These are phyloP conservation scores for Oeneis ivallda DNA, from an alignment of 2,888 invertebrate species.

Conservation along the genomic window DNA sequence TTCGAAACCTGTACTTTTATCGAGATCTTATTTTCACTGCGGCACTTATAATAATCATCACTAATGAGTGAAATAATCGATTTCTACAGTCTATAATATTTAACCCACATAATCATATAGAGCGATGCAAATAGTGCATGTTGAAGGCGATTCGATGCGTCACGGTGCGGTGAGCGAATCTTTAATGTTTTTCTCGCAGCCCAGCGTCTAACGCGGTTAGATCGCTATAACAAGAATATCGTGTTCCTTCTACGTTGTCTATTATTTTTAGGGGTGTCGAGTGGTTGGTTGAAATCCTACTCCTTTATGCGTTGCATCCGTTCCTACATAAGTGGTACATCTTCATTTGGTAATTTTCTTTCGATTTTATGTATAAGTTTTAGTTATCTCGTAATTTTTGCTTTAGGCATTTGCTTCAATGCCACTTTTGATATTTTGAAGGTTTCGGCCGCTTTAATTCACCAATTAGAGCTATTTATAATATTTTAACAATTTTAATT, in stretches of 20 bases:
- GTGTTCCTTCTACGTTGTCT: conserved; percentile 54
- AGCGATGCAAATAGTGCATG: conserved; percentile 23
- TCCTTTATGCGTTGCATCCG: conserved; percentile 2
- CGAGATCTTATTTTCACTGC: neutral
- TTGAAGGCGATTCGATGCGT: conserved; percentile 30
- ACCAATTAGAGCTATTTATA: too few species aligned
- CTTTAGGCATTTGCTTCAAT: neutral
- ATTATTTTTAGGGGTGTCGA: conserved; percentile 31
- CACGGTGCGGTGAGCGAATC: conserved; percentile 32
- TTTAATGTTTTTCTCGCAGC: conserved; percentile 33
- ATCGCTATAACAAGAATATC: conserved; percentile 54
- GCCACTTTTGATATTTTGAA: too few species aligned
- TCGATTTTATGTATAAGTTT: neutral
- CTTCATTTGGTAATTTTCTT: neutral
- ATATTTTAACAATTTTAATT: too few species aligned
- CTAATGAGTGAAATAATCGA: neutral
- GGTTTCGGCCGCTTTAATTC: too few species aligned
- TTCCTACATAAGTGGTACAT: neutral
- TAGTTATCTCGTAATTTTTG: neutral
- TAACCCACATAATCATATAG: conserved; percentile 18
- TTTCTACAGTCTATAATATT: conserved; percentile 5
- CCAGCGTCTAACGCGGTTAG: conserved; percentile 60
- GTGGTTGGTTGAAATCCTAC: conserved; percentile 24
- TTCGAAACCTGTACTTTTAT: neutral
- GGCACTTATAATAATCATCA: too few species aligned